A percentile compares a stretch with the other conserved stretches of the same genome.
Conservation (phyloP, 2,888 invertebrate species). For the Drosophila kambysellisi region DNA sequence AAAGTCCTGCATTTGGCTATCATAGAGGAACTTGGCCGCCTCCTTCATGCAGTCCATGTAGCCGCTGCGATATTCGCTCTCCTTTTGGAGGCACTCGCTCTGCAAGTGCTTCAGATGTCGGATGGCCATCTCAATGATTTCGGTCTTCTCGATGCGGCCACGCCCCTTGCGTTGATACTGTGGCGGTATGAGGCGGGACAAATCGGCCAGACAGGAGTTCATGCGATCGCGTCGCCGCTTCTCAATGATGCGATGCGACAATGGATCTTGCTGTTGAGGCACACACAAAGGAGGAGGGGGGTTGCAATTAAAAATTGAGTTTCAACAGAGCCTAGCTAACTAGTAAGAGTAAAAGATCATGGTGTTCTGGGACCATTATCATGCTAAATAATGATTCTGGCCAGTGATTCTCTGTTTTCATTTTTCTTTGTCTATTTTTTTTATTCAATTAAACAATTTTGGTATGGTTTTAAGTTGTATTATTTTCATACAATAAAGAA, state of each 20-base stretch:
- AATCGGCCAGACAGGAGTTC: constrained; percentile 98
- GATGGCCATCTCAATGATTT: constrained; percentile 99
- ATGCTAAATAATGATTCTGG: constrained; percentile 52
- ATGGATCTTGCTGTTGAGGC: constrained; percentile 93
- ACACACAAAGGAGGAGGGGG: constrained; percentile 3
- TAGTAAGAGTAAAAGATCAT: constrained; percentile 47
- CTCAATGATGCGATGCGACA: constrained; percentile 99
- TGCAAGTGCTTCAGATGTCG: constrained; percentile 96
- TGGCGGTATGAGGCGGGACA: constrained; percentile 96
- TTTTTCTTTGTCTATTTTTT: constrained; percentile 33
- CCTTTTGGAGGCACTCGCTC: constrained; percentile 86
- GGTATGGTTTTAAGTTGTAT: constrained; percentile 10
- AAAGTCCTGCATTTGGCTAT: constrained; percentile 92
- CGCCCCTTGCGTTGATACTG: constrained; percentile 97
- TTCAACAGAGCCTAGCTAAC: not conserved
- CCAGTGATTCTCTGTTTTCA: constrained; percentile 40
- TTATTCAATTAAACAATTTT: constrained; percentile 30
- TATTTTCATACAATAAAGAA: constrained; percentile 71
- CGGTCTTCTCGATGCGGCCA: constrained; percentile 98
- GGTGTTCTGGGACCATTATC: constrained; percentile 39
- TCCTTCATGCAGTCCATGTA: constrained; percentile 97
- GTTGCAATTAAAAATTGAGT: constrained; percentile 24
- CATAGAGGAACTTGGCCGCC: constrained; percentile 94
- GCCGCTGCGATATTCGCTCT: constrained; percentile 90
- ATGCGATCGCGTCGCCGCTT: constrained; percentile 97